These are phyloP conservation scores for Anastrepha ludens DNA, from an alignment of 1,140 invertebrate genomes.

Conservation along the genomic window DNA sequence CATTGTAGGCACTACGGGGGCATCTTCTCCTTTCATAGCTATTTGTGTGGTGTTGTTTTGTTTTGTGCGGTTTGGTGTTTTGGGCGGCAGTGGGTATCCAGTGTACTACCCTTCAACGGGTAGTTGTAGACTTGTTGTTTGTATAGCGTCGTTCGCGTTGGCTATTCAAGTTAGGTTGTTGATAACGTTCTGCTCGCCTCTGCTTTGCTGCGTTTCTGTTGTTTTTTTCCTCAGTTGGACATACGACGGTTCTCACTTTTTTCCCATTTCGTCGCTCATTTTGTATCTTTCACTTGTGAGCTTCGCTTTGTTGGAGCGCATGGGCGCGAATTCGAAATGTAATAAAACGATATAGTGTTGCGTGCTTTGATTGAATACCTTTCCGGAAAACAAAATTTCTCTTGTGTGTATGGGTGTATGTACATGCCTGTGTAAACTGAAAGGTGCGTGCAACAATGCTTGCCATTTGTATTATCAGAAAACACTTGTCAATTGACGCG, in stretches of 20 bases:
- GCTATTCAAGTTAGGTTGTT: neutral
- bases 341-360: slow-evolving; percentile 12
- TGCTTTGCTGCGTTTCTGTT: slow-evolving; percentile 1
- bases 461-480: slow-evolving; percentile 42
- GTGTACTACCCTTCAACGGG: neutral
- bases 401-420: neutral
- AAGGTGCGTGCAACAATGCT: slow-evolving; percentile 43
- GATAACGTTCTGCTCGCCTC: slow-evolving; percentile 19
- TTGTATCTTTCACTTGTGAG: slow-evolving; percentile 54
- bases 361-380: slow-evolving; percentile 41
- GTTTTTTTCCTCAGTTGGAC: neutral
- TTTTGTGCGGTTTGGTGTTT: neutral
- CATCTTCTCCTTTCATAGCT: neutral
- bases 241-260: slow-evolving; percentile 12
- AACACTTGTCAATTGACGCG: slow-evolving; percentile 50
- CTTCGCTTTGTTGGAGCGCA: slow-evolving; percentile 46
- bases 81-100: slow-evolving; percentile 9
- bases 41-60: slow-evolving; percentile 12
- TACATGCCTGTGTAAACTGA: neutral
- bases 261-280: slow-evolving; percentile 50
- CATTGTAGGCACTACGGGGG: neutral
- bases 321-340: slow-evolving; percentile 36
- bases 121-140: slow-evolving; percentile 8
- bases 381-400: neutral
- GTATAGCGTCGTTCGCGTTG: neutral